Base-by-base conservation (phyloP, 2,797 vertebrate species). In the Helostoma temminkii region DNA sequence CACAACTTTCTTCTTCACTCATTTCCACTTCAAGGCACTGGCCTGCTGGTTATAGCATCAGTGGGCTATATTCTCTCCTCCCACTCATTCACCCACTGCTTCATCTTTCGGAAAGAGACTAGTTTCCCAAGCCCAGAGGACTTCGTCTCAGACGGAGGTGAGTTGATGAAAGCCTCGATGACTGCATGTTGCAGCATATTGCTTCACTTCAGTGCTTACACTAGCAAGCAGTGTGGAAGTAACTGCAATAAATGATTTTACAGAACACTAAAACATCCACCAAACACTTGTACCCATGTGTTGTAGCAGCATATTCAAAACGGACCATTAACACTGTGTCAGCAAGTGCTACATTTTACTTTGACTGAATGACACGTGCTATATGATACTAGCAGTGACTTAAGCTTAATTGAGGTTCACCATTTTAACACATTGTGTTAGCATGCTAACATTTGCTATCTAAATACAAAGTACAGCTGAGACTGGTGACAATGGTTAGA, bases 21-120 rank as follows among this genome's bases (percentile, higher is more conserved):
- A 93, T 93, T 92, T 92, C 85, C 92, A 93, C 88, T 91, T 92
- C 87, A 91, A 92, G 88, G 85, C 69, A 24, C 73, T 14, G 78
- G 68, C 82, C 80, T 75, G 77, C 77, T 74, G 77, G 88, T 67
- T 81, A 56, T 34, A 80, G 76, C 36, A 66, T 69, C 80, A 83
- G 85, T 52, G 50, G 66, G 48, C 58, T 56, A 56, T 37, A 64
- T 61, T 77, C 67, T 58, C 71, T 78, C 70, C 83, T 80, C 84
- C 81, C 75, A 75, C 84, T 76, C 69, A 30, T 78, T 81, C 81
- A 84, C 80, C 79, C 56, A 26, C 61, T 77, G 58, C 81, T 82
- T 87, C 74, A 86, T 79, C 78, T 71, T 12, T 12, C 53, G 66
- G 71, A 70, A 66, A 61, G 60, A 88, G 72, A 70, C 57, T 15